Evolutionary conservation across 2,888 invertebrate genomes (phyloP).

Genomic region (Mycalesis mineus): DNA sequence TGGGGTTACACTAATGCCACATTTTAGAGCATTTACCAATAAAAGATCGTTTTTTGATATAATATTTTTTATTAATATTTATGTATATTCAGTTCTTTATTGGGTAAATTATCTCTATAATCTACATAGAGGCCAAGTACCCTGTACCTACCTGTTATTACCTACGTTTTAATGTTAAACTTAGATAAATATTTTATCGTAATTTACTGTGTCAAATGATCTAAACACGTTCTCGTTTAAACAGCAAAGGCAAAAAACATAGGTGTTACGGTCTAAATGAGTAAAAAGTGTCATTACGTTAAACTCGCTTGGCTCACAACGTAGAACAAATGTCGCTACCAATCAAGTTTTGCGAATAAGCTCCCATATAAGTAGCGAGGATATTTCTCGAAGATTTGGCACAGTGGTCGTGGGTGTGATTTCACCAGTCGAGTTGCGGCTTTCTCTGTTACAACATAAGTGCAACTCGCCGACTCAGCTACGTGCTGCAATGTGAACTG

Average conservation of each 20-base stretch:
- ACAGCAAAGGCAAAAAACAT: background rate
- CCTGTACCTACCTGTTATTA: background rate
- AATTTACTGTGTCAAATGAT: constrained; percentile 8
- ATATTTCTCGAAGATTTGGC: constrained; percentile 63
- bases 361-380: constrained; percentile 53
- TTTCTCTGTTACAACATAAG: constrained; percentile 66
- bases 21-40: no score
- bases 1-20: no score
- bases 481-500: constrained; percentile 33
- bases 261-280: background rate
- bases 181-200: background rate
- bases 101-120: no score
- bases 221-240: constrained; percentile 8
- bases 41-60: no score
- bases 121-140: no score
- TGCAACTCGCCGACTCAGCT: constrained; percentile 26
- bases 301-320: constrained; percentile 2
- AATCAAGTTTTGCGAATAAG: constrained; percentile 60
- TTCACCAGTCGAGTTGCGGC: constrained; percentile 66
- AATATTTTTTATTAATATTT: no score
- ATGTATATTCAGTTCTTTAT: no score
- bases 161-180: background rate
- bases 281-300: constrained; percentile 2
- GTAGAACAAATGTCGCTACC: constrained; percentile 3
- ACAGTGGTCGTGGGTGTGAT: constrained; percentile 70